Base-by-base conservation (phyloP, 2,797 vertebrate genomes). In the Eleutherodactylus coqui region DNA sequence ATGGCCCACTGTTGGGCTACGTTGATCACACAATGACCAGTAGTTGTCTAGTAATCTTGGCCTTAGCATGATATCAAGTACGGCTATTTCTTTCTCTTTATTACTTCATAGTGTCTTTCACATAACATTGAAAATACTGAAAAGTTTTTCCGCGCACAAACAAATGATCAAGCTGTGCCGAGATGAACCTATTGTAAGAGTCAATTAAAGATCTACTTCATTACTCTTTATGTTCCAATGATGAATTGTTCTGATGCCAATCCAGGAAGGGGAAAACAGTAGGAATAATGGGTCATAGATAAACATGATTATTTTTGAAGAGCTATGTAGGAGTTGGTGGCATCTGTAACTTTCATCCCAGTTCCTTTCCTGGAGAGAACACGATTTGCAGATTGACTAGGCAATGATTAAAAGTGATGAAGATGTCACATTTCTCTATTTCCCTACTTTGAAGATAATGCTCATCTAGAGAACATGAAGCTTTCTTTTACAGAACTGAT, bases 221-320 rank as follows among this genome's bases (percentile, higher is more conserved):
- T 79, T 51, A 81, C 78, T 84, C 55, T 58, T 82, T 51, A 64
- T 45, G 64, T 69, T 87, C 27, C 51, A 34, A 79, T 84, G 77
- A 80, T 79, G 84, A 81, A 81, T 76, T 84, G 60, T 79, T 84
- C 58, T 21, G 38, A 75, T 72, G 75, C 53, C 81, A 79, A 83
- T 72, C 62, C 75, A 73, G 47, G 38, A 87, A 83, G 32, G 67
- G 53, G 32, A 78, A 45, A 79, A 51, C 82, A 86, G 70, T 83
- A 82, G 82, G 75, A 87, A 62, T 79, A 84, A 29, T 79, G 86
- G 81, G 81, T 84, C 86, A 84, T 41, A 84, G 86, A 87, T 79
- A 87, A 84, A 84, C 82, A 87, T 60, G 75, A 87, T 84, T 79
- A 87, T 87, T 84, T 87, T 67, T 84, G 67, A 79, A 79, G 67